These are phyloP conservation scores for Thalassaphorura encarpata DNA, from an alignment of 1,140 invertebrate species.

Conservation along the genomic window DNA sequence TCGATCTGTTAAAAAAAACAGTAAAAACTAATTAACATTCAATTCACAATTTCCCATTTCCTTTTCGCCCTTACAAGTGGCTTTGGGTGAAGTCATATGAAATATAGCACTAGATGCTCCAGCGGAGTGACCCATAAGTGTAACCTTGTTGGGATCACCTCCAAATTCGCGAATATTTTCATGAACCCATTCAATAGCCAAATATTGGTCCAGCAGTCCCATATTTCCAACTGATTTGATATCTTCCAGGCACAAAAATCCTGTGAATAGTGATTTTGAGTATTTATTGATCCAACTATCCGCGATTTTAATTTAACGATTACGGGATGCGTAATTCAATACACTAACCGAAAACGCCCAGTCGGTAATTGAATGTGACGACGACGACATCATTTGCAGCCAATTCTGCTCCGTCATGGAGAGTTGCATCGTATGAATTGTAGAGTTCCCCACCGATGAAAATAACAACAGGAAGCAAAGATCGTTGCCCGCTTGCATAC, in stretches of 20 bases:
- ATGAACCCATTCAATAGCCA: constrained; percentile 40
- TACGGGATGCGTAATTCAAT: background rate
- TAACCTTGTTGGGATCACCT: constrained; percentile 40
- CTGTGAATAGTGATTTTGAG: constrained; percentile 7
- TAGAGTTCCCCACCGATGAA: constrained; percentile 33
- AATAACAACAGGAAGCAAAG: constrained; percentile 28
- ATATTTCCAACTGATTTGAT: constrained; percentile 36
- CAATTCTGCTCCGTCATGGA: constrained; percentile 30
- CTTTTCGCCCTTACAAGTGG: constrained; percentile 19
- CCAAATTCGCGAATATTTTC: constrained; percentile 41
- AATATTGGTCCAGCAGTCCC: constrained; percentile 39
- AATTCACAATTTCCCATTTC: background rate
- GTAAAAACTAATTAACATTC: background rate
- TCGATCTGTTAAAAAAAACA: constrained; percentile 8
- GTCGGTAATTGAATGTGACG: constrained; percentile 32
- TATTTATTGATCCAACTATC: background rate
- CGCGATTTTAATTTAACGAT: background rate
- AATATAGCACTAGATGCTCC: constrained; percentile 35
- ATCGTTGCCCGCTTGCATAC: constrained; percentile 22
- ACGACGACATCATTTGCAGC: constrained; percentile 25
- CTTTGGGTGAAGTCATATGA: constrained; percentile 34
- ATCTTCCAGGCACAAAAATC: constrained; percentile 32
- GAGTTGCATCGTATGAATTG: constrained; percentile 28
- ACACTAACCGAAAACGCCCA: constrained; percentile 26
- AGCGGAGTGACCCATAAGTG: constrained; percentile 40